Conservation (phyloP, 2,797 vertebrate genomes). For the Rhodeus uyekii region DNA sequence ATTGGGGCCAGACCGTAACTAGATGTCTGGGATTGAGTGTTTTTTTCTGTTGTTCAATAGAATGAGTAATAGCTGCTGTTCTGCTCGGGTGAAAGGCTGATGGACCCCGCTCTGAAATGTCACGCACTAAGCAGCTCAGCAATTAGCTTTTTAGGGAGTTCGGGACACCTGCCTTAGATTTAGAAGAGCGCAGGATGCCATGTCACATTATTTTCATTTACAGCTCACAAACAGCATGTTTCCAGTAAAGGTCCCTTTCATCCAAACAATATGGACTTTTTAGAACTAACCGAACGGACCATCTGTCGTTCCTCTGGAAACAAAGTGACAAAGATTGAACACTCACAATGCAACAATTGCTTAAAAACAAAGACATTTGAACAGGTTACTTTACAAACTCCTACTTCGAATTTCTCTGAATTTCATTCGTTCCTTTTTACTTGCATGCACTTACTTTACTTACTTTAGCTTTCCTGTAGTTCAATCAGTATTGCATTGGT, state of each 20-base stretch:
- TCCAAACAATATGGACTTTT: constrained; percentile 16
- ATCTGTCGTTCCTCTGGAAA: constrained; percentile 67
- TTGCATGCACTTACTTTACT: background rate
- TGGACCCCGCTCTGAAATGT: constrained; percentile 59
- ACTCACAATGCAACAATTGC: background rate
- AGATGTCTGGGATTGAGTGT: constrained; percentile 51
- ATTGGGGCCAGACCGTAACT: constrained; percentile 66
- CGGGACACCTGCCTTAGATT: constrained; percentile 42
- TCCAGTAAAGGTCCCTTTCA: constrained; percentile 49
- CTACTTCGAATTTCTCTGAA: background rate
- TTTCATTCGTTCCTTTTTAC: background rate
- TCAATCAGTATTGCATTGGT: no score
- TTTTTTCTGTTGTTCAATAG: constrained; percentile 41
- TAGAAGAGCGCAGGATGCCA: constrained; percentile 35
- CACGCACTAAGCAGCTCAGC: constrained; percentile 66
- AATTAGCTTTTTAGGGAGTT: constrained; percentile 49
- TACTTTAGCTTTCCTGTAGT: no score
- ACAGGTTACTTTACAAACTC: background rate
- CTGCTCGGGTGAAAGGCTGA: constrained; percentile 56
- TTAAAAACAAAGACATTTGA: background rate
- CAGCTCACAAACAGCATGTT: constrained; percentile 42
- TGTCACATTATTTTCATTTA: constrained; percentile 43
- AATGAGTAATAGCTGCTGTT: constrained; percentile 54
- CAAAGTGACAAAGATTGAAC: background rate
- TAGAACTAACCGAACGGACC: constrained; percentile 2